Conservation (phyloP, 2,888 invertebrate genomes). For the Drosophila nr. medialis region DNA sequence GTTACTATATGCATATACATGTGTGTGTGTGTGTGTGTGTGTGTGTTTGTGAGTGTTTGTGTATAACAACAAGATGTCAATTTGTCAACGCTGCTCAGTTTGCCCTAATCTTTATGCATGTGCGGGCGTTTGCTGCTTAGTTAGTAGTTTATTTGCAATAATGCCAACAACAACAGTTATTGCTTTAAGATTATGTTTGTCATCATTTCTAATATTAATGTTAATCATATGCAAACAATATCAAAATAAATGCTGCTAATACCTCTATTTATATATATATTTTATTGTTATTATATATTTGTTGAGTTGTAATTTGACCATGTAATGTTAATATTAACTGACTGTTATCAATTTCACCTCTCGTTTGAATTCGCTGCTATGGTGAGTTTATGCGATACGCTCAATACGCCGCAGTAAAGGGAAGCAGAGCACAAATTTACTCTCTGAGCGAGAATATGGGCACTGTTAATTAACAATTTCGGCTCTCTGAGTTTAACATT, state of each 20-base stretch:
- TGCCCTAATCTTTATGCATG: conserved; percentile 36
- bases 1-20: background rate
- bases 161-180: conserved; percentile 44
- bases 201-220: conserved; percentile 30
- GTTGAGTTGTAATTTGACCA: background rate
- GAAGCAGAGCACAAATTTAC: background rate
- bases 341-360: conserved; percentile 34
- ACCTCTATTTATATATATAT: background rate
- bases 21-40: background rate
- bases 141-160: conserved; percentile 63
- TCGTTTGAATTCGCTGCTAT: conserved; percentile 27
- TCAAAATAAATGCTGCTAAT: no score
- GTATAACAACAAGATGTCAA: conserved; percentile 62
- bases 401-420: conserved; percentile 8
- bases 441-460: background rate
- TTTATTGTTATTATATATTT: background rate
- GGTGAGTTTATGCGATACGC: conserved; percentile 19
- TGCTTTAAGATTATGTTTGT: conserved; percentile 53
- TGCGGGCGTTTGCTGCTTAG: conserved; percentile 12
- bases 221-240: no score
- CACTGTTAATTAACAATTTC: conserved; percentile 22
- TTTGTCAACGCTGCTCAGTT: conserved; percentile 65
- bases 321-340: conserved; percentile 28
- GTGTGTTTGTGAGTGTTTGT: background rate
- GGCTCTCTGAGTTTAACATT: conserved; percentile 40